Evolutionary conservation across 2,797 vertebrate genomes (phyloP), one percentile per base, ranked within the genome.

Genomic region (Geotria australis): DNA sequence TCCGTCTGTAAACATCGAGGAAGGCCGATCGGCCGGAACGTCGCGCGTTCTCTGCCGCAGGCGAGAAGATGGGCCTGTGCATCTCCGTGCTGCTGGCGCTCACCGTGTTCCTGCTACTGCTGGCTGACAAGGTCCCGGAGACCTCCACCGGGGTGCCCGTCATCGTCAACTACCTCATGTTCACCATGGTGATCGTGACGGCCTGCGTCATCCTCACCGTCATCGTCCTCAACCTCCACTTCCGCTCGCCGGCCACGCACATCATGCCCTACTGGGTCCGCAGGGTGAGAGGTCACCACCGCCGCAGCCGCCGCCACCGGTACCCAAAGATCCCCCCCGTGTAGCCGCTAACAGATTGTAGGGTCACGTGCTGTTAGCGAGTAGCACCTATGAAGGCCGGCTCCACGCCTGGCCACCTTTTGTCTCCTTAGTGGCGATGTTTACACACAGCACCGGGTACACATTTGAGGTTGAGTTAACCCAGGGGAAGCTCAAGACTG

Each of bases 111-210:
- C 70, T 91, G 65, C 73, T 91, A 60, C 77, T 91, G 69, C 67
- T 89, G 73, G 83, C 84, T 1, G 77, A 82, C 64, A 91, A 86
- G 66, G 79, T 91, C 46, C 84, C 84, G 0, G 83, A 86, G 70
- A 89, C 84, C 0, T 89, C 84, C 1, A 63, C 88, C 63, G 76
- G 77, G 0, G 81, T 85, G 9, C 84, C 84, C 63, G 77, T 85
- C 68, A 86, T 89, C 3, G 76, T 85, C 66, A 83, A 83, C 65
- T 85, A 88, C 67, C 76, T 89, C 61, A 85, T 84, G 78, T 81
- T 83, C 65, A 82, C 81, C 62, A 84, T 89, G 79, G 70, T 77
- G 68, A 74, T 89, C 47, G 83, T 88, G 62, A 85, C 84, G 3
- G 80, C 73, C 68, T 83, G 82, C 0, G 83, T 89, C 71, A 85